Percentiles rank a stretch among this genome's conserved stretches.
Evolutionary conservation across 1,140 invertebrate species (phyloP).

Genomic region (Monochamus saltuarius): DNA sequence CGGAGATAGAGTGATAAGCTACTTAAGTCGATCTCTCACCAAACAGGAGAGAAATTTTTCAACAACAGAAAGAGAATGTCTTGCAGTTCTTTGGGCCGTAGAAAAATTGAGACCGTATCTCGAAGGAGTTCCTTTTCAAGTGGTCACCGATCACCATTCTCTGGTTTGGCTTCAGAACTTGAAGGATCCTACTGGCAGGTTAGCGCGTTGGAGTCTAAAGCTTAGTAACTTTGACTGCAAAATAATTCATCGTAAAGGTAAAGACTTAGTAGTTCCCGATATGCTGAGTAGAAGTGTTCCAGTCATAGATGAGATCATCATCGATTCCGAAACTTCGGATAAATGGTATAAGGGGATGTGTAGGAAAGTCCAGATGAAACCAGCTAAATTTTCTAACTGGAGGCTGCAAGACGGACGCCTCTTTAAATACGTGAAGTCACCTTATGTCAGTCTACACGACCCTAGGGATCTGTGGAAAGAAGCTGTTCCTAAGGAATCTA

Average conservation of each 20-base stretch:
- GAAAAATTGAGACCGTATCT: slow-evolving; percentile 52
- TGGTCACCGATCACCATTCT: slow-evolving; percentile 54
- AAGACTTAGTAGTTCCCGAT: slow-evolving; percentile 28
- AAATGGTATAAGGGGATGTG: slow-evolving; percentile 20
- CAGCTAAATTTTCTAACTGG: slow-evolving; percentile 23
- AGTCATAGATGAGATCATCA: slow-evolving; percentile 4
- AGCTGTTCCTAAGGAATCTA: slow-evolving; percentile 29
- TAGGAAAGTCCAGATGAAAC: slow-evolving; percentile 13
- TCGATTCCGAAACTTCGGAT: not conserved
- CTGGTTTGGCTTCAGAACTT: slow-evolving; percentile 53
- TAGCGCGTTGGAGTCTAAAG: slow-evolving; percentile 53
- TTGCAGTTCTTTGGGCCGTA: slow-evolving; percentile 53
- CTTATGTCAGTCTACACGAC: not conserved
- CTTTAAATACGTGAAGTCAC: slow-evolving; percentile 23
- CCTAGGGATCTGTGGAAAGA: slow-evolving; percentile 35
- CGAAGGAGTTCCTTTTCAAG: slow-evolving; percentile 49
- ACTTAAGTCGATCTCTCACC: slow-evolving; percentile 31
- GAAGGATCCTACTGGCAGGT: slow-evolving; percentile 49
- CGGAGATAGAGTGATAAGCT: slow-evolving; percentile 52
- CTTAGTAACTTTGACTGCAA: slow-evolving; percentile 51
- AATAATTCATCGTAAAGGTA: slow-evolving; percentile 49
- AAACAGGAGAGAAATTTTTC: slow-evolving; percentile 52
- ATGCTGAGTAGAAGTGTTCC: slow-evolving; percentile 28
- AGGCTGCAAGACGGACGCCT: slow-evolving; percentile 18
- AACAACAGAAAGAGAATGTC: slow-evolving; percentile 54